Conservation (phyloP, 2,888 invertebrate genomes). For the Drosophila flavopinicola region DNA sequence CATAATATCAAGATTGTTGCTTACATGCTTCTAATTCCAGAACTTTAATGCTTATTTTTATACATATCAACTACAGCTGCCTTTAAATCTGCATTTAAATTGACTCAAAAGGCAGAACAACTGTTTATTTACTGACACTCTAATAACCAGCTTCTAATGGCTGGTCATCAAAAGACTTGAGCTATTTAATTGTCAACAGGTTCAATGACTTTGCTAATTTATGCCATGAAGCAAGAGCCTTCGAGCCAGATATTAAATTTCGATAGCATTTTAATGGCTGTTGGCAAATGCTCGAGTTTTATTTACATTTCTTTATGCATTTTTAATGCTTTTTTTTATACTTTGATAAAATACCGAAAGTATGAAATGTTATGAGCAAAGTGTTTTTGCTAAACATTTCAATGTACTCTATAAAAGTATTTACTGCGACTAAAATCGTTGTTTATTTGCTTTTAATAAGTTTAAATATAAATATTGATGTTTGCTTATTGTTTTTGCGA, state of each 20-base stretch:
- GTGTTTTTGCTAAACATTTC: neutral
- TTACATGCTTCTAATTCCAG: neutral
- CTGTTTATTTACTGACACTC: constrained; percentile 43
- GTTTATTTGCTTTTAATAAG: no score
- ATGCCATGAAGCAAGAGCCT: constrained; percentile 19
- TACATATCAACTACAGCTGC: neutral
- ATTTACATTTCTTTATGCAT: constrained; percentile 29
- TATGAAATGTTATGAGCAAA: neutral
- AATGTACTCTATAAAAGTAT: neutral
- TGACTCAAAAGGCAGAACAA: constrained; percentile 31
- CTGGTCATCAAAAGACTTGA: constrained; percentile 17
- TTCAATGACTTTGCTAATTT: constrained; percentile 56
- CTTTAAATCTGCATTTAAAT: constrained; percentile 3
- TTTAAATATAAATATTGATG: no score
- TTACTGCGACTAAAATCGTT: no score
- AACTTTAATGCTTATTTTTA: no score
- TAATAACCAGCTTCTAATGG: constrained; percentile 47
- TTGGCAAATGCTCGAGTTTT: constrained; percentile 24
- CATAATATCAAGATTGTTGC: no score
- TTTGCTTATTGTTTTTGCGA: no score
- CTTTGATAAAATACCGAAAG: neutral
- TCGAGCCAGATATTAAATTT: constrained; percentile 11
- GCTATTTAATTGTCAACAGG: constrained; percentile 47
- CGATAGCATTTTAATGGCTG: constrained; percentile 34
- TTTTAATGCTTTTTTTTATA: constrained; percentile 4